Conservation (phyloP, 1,140 invertebrate genomes). For the Chionoecetes opilio region DNA sequence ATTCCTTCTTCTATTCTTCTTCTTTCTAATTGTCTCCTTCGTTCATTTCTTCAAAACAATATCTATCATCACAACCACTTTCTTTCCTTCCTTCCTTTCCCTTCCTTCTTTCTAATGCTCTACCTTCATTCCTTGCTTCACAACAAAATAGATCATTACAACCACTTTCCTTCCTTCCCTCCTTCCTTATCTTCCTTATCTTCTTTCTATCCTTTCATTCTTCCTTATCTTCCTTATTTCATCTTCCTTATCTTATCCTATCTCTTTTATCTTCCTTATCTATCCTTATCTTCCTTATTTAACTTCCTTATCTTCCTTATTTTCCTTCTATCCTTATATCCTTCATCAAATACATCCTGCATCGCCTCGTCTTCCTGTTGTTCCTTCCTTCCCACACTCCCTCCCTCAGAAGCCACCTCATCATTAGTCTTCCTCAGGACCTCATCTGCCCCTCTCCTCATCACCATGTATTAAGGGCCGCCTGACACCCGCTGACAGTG, state of each 20-base stretch:
- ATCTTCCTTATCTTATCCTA: neutral
- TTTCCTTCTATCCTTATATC: neutral
- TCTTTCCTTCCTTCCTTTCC: neutral
- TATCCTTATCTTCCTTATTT: too few species aligned
- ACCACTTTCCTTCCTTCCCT: neutral
- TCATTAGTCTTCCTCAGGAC: too few species aligned
- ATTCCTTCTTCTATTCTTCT: too few species aligned
- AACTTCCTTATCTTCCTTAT: neutral
- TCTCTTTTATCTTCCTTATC: too few species aligned
- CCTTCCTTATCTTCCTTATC: neutral
- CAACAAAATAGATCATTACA: too few species aligned
- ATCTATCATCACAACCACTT: too few species aligned
- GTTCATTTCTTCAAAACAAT: neutral
- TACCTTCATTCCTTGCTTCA: neutral
- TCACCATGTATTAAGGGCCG: constrained; percentile 52
- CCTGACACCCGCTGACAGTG: constrained; percentile 63
- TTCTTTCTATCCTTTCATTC: neutral
- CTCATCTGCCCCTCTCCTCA: constrained; percentile 37
- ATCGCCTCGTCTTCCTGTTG: neutral
- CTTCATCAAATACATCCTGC: neutral
- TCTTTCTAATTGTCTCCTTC: neutral
- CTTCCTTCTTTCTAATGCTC: neutral
- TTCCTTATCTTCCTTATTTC: neutral
- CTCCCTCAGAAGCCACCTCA: neutral
- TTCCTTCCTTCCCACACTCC: neutral